A percentile compares a stretch with the other conserved stretches of the same genome.
These are phyloP conservation scores for Tridacna gigas DNA, from an alignment of 2,888 invertebrate species.

Conservation along the genomic window DNA sequence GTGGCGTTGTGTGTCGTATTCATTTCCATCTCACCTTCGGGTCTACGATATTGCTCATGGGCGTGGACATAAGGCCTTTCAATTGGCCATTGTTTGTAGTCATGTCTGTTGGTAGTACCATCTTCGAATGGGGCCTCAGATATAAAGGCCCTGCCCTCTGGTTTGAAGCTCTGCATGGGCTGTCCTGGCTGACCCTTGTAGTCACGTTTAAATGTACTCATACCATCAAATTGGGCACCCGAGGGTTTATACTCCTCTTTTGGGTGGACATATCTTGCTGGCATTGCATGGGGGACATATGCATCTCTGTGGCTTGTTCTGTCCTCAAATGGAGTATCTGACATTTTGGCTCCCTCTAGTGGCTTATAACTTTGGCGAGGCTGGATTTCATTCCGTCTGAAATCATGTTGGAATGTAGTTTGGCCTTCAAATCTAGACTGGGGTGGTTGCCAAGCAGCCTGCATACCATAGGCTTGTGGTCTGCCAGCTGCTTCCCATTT, in stretches of 20 bases:
- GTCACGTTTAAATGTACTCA: conserved; percentile 81
- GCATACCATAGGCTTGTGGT: conserved; percentile 64
- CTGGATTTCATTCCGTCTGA: conserved; percentile 73
- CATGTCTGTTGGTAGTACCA: conserved; percentile 82
- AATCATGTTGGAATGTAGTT: conserved; percentile 83
- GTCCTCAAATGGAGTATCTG: conserved; percentile 82
- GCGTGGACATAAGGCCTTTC: conserved; percentile 77
- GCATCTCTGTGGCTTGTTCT: conserved; percentile 82
- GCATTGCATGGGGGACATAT: conserved; percentile 82
- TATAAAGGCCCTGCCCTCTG: conserved; percentile 79
- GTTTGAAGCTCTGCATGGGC: conserved; percentile 80
- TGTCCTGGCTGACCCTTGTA: conserved; percentile 73
- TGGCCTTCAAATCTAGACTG: conserved; percentile 81
- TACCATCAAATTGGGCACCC: conserved; percentile 80
- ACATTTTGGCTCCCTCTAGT: conserved; percentile 74
- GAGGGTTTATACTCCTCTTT: conserved; percentile 77
- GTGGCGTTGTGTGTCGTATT: conserved; percentile 81
- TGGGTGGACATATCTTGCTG: conserved; percentile 71
- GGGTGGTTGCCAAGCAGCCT: conserved; percentile 78
- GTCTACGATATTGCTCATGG: conserved; percentile 79
- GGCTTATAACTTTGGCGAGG: conserved; percentile 81
- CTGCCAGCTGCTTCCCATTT: conserved; percentile 78
- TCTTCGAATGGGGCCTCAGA: conserved; percentile 83
- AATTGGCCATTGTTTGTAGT: conserved; percentile 79
- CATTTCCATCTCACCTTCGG: conserved; percentile 82